Conservation (phyloP, 2,797 vertebrate genomes). For the Tachyglossus aculeatus region DNA sequence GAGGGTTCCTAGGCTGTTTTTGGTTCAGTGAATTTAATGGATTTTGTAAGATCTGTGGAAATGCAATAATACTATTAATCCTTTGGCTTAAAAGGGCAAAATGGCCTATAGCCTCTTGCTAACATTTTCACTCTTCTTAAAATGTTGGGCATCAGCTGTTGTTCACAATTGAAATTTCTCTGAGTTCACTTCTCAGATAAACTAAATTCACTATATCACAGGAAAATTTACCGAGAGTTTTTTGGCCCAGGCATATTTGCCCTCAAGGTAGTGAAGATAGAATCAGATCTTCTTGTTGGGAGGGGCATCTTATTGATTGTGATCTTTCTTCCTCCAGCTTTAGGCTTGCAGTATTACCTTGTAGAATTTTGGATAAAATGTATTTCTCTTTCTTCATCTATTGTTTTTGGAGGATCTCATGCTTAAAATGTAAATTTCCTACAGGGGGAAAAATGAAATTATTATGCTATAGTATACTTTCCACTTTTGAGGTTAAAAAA, state of each 20-base stretch:
- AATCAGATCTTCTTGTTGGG: conserved; percentile 11
- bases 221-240: conserved; percentile 45
- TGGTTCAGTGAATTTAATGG: too few relatives aligned
- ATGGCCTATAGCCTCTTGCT: too few relatives aligned
- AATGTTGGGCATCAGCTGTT: too few relatives aligned
- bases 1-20: too few relatives aligned
- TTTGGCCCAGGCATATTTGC: conserved; percentile 57
- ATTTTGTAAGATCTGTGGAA: too few relatives aligned
- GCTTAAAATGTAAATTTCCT: conserved; percentile 46
- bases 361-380: conserved; percentile 25
- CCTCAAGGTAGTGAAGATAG: conserved; percentile 32
- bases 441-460: conserved; percentile 35
- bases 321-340: conserved; percentile 46
- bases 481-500: not conserved
- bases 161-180: too few relatives aligned
- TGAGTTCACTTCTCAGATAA: conserved; percentile 13
- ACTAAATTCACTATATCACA: conserved; percentile 36
- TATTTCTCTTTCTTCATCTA: conserved; percentile 39
- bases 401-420: conserved; percentile 28
- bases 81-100: too few relatives aligned
- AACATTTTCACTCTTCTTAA: too few relatives aligned
- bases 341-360: conserved; percentile 59
- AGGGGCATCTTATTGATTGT: conserved; percentile 55
- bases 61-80: too few relatives aligned
- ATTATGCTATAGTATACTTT: not conserved